Base-by-base conservation (phyloP, 2,797 vertebrate genomes). In the Melanitta fusca region DNA sequence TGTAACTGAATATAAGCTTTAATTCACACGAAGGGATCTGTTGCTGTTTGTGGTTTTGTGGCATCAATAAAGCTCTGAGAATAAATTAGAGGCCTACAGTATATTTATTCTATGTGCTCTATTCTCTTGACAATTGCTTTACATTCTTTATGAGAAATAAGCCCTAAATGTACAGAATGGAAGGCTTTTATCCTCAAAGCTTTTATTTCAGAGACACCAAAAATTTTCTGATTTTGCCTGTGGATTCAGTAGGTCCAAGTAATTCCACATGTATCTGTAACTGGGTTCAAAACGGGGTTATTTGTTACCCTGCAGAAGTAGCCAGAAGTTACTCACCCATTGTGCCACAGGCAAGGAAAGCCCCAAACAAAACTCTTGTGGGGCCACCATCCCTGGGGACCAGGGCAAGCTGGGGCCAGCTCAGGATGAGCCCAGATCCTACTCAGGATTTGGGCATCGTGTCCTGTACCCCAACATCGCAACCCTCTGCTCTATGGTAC, bases 381-480 rank as follows among this genome's bases (percentile, higher is more conserved):
- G 13, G 30, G 39, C 19, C 28, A 22, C 34, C 25, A 21, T 51
- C 5, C 20, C 2, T 1, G 10, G 5, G 18, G 12, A 8, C 18
- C 1, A 0, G 9, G 56, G 10, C 8, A 25, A 65, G 36, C 1
- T 0, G 7, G 8, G 13, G 3, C 25, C 41, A 62, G 32, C 32
- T 72, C 58, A n/a, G 47, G 19, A 89, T 30, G 8, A 93, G 12
- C 9, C 21, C 41, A 89, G 24, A 8, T 15, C 11, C 53, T 24
- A 30, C 10, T 71, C 57, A 71, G 43, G 6, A 71, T 71, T 5
- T 77, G 17, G 18, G 8, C 28, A 10, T 47, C 49, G 27, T 0
- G 2, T 62, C 24, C 8, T 56, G 10, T 0, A 1, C 2, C 13
- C 27, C 36, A 25, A 21, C 2, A 3, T 68, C 51, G 20, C 0